Percentiles rank a stretch among this genome's conserved stretches.
Conservation (phyloP, 1,140 invertebrate genomes). For the Medauroidea extradentata region DNA sequence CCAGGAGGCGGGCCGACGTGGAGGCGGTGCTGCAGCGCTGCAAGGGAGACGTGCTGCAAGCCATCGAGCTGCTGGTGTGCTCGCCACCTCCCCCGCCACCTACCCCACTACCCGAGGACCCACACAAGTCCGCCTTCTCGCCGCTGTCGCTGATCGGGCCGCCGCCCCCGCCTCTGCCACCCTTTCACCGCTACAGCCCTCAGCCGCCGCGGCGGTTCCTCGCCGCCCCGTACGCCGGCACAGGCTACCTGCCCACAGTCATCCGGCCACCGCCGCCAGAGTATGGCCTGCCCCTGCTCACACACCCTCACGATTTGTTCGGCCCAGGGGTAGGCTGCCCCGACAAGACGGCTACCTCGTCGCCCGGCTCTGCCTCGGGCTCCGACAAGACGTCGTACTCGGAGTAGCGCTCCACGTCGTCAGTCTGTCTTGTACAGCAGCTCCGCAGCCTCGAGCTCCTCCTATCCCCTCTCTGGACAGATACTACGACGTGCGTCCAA, state of each 20-base stretch:
- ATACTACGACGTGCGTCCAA: too few relatives aligned
- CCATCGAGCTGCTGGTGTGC: conserved; percentile 82
- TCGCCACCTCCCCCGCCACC: neutral
- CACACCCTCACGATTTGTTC: conserved; percentile 35
- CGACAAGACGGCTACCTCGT: conserved; percentile 44
- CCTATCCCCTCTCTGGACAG: too few relatives aligned
- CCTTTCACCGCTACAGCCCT: conserved; percentile 40
- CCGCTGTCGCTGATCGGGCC: conserved; percentile 49
- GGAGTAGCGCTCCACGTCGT: conserved; percentile 33
- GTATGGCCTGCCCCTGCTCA: conserved; percentile 19
- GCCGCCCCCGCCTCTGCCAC: conserved; percentile 40
- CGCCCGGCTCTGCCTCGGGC: conserved; percentile 43
- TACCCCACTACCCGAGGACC: neutral
- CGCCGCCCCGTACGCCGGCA: conserved; percentile 72
- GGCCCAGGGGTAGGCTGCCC: conserved; percentile 20
- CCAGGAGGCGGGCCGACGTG: conserved; percentile 73
- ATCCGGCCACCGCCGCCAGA: conserved; percentile 53
- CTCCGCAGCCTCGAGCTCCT: too few relatives aligned
- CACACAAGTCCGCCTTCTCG: conserved; percentile 56
- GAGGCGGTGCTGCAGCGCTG: conserved; percentile 69
- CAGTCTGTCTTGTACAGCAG: too few relatives aligned
- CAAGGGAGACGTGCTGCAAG: conserved; percentile 80
- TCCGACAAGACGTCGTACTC: conserved; percentile 46
- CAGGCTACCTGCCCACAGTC: conserved; percentile 72
- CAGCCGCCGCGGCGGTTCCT: conserved; percentile 61